phyloP scores from a whole-genome alignment of 2,113 vertebrate genomes.

The Ictidomys tridecemlineatus region DNA sequence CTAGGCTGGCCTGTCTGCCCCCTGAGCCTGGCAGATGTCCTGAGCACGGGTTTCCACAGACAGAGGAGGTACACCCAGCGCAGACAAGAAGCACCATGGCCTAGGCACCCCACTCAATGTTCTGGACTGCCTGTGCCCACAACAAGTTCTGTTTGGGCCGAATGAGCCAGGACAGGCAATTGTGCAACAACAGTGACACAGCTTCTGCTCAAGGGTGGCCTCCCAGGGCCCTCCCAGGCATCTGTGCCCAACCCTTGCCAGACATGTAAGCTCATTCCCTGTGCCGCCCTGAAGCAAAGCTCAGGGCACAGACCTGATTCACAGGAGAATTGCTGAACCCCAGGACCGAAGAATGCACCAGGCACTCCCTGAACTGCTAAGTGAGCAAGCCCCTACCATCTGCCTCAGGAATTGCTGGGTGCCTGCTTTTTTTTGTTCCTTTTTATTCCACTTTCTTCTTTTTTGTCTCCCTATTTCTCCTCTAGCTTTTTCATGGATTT shows the following conservation, averaged over 20 bases:
- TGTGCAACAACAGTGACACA: no score
- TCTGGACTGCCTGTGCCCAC: background rate
- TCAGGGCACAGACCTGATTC: background rate
- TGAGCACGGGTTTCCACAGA: no score
- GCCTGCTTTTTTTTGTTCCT: rapidly evolving
- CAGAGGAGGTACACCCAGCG: no score
- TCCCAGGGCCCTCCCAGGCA: background rate
- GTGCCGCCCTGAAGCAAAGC: background rate
- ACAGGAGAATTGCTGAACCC: background rate
- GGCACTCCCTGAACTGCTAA: no score
- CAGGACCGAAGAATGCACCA: background rate
- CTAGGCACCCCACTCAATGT: no score
- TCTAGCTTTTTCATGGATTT: background rate
- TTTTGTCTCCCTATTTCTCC: background rate
- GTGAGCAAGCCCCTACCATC: no score
- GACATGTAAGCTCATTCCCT: background rate
- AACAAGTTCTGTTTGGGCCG: background rate
- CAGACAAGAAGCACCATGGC: no score
- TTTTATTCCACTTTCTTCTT: background rate
- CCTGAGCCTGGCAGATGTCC: no score
- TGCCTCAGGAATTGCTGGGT: background rate
- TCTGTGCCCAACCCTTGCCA: background rate
- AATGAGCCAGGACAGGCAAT: background rate
- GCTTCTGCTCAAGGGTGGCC: background rate
- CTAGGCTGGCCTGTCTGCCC: no score